Evolutionary conservation across 2,797 vertebrate species (phyloP).

Genomic region (Amazona finschi): DNA sequence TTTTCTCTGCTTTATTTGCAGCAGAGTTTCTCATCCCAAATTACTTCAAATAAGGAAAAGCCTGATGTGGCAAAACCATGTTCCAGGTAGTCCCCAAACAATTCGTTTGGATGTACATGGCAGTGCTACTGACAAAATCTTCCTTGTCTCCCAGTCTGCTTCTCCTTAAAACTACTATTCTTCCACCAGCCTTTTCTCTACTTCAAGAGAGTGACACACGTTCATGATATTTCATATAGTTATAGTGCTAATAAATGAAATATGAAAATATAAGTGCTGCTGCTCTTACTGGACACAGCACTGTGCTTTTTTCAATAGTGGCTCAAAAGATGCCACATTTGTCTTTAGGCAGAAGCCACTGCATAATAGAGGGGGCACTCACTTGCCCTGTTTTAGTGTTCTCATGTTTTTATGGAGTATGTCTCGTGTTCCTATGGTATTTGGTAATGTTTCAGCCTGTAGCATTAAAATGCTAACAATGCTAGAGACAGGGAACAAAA

Average conservation of each 20-base stretch:
- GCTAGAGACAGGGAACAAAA: neutral
- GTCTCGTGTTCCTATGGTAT: neutral
- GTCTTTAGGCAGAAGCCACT: neutral
- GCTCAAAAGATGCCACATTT: neutral
- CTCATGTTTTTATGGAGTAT: neutral
- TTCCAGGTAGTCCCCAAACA: neutral
- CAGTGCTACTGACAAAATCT: neutral
- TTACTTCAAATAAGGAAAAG: neutral
- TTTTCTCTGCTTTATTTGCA: neutral
- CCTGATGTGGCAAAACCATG: neutral
- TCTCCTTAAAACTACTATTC: neutral
- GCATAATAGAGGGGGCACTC: neutral
- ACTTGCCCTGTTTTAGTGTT: neutral
- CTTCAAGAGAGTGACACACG: neutral
- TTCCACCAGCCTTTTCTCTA: neutral
- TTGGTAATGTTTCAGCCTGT: neutral
- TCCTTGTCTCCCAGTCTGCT: neutral
- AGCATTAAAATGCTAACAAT: neutral
- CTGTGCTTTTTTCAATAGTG: neutral
- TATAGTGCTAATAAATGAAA: neutral
- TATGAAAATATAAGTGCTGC: neutral
- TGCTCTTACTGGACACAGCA: neutral
- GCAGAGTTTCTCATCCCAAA: neutral
- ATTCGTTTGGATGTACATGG: neutral
- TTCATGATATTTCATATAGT: neutral